Evolutionary conservation across 2,888 invertebrate species (phyloP), one percentile per base, ranked within the genome.

Genomic region (Cyrtodaria siliqua): DNA sequence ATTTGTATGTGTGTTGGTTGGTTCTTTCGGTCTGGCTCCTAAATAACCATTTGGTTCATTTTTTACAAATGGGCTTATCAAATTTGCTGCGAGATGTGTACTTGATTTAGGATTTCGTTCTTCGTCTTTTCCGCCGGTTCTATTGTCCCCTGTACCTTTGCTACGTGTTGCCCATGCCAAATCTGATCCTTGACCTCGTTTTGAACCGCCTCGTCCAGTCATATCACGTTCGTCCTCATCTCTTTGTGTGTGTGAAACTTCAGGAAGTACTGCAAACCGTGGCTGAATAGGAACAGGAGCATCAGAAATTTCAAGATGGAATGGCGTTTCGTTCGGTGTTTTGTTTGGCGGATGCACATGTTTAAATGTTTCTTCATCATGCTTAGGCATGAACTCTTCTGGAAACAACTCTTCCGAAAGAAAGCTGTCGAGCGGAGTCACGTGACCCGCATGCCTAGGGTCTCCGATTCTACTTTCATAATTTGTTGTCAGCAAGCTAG

Each of bases 81-180:
- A 44, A 3, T 9, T 20, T 6, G 9, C 16, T 3, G 44, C 4
- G 16, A 4, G 4, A 6, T 16, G 20, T 18, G 16, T 16, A 3
- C 9, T 9, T 6, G 44, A 9, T 44, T 16, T 44, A 20, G 16
- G 4, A 4, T 16, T 16, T 20, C 9, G 16, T 24, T 3, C 26
- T 27, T 29, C 44, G 23, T 16, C 57, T 52, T 20, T 73, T 3
- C 24, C 49, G 9, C 24, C 52, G n/a, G 23, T 38, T 18, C 33
- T 44, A 44, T 59, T 56, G 2, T 56, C 44, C 23, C 62, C 57
- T 23, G 18, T n/a, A 24, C 60, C 61, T 56, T 69, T 76, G 59
- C 52, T 73, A 52, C 73, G 72, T 12, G 73, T 70, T 20, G 79
- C 79, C 47, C 50, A 75, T 12, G 82, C 79, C 23, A 79, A 53